These are phyloP conservation scores for Darwinula stevensoni DNA, from an alignment of 2,888 invertebrate species.

Conservation along the genomic window DNA sequence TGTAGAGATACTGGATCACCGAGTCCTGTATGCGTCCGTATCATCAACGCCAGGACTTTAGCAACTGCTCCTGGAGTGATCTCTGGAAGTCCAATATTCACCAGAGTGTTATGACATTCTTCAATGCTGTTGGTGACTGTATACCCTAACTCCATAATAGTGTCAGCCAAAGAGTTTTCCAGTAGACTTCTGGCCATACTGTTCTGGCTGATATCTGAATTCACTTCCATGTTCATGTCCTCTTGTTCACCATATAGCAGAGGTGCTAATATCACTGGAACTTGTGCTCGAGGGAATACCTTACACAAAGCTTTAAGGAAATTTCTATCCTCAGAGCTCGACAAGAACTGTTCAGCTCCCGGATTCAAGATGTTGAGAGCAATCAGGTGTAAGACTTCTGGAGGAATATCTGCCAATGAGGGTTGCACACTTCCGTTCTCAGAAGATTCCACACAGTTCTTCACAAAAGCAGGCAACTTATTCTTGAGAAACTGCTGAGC, in stretches of 20 bases:
- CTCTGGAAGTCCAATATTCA: slow-evolving; percentile 42
- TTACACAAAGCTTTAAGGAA: slow-evolving; percentile 49
- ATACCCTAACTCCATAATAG: slow-evolving; percentile 74
- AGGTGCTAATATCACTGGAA: slow-evolving; percentile 65
- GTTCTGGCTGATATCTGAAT: neutral
- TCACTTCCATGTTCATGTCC: neutral
- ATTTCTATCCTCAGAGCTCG: no score
- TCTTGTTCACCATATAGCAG: slow-evolving; percentile 47
- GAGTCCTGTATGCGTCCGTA: slow-evolving; percentile 45
- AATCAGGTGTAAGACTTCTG: no score
- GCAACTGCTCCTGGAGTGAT: slow-evolving; percentile 57
- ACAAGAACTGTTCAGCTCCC: no score
- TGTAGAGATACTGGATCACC: slow-evolving; percentile 21
- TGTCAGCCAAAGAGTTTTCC: slow-evolving; percentile 28
- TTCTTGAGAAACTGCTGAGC: slow-evolving; percentile 36
- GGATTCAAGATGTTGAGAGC: no score
- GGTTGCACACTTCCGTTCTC: slow-evolving; percentile 28
- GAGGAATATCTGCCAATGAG: no score
- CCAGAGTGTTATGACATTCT: slow-evolving; percentile 54
- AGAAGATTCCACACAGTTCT: slow-evolving; percentile 13
- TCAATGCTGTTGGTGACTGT: slow-evolving; percentile 56
- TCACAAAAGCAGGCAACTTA: slow-evolving; percentile 6
- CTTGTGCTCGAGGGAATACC: slow-evolving; percentile 62
- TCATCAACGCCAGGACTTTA: slow-evolving; percentile 55
- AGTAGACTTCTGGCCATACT: neutral